Base-by-base conservation (phyloP, 2,888 invertebrate genomes). In the Ctenicera cuprea region DNA sequence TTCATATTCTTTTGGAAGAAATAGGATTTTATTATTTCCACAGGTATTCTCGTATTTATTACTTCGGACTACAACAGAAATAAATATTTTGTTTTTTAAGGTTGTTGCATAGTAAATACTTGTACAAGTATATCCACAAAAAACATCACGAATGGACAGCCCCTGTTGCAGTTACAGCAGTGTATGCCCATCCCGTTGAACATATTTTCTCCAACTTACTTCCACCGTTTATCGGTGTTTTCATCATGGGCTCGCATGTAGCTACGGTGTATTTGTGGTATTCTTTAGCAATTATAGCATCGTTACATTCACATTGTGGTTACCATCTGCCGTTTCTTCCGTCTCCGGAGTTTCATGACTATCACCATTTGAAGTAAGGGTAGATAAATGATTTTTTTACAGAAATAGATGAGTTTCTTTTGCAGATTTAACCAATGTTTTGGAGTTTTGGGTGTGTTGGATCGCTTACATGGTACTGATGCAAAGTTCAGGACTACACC, bases 121-220 rank as follows among this genome's bases (percentile, higher is more conserved):
- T 96, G 68, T 96, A 96, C 88, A 94, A 93, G 83, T 90, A 91
- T 83, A 93, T 96, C 79, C 96, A 96, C 87, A 96, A 96, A 85
- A 91, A 92, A 80, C 96, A 96, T 85, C 96, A 96, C 82, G 95
- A 96, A 85, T 96, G 95, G 95, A 94, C 94, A 0, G 93, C 95
- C 0, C 95, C 96, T 0, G 92, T 96, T 63, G 94, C 95, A 12
- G 92, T 95, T 1, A 93, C 94, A 0, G 92, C 94, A 12, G 88
- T 95, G 45, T 95, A 95, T 85, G 94, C 94, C 80, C 95, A 95
- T 87, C 95, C 95, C 0, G 85, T 94, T 57, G 91, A 93, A 81
- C 94, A 95, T 85, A 87, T 94, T 69, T 89, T 95, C 76, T 94
- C 94, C 54, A 95, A 95, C 87, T 85, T 95, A 71, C 80, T 95